Evolutionary conservation across 2,888 invertebrate species (phyloP).

Genomic region (Cantharis rustica): DNA sequence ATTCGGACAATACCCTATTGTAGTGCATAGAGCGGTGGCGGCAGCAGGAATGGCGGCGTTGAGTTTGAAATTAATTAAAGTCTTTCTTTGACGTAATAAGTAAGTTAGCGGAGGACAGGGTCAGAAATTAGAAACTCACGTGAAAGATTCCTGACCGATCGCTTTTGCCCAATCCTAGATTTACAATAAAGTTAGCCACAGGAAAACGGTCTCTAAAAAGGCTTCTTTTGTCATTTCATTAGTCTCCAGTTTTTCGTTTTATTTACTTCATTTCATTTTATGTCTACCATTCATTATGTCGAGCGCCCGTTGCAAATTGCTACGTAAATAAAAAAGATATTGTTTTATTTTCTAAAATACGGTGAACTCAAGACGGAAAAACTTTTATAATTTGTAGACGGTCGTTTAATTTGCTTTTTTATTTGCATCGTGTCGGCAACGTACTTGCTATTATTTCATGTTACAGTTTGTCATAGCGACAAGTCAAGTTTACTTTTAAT

Average conservation of each 20-base stretch:
- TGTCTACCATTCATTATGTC: slow-evolving; percentile 30
- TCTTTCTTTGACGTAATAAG: not conserved
- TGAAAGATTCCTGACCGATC: slow-evolving; percentile 8
- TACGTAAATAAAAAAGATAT: slow-evolving; percentile 27
- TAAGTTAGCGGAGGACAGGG: not conserved
- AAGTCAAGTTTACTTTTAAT: slow-evolving; percentile 4
- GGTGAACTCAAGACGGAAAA: slow-evolving; percentile 22
- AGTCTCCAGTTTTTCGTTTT: slow-evolving; percentile 33
- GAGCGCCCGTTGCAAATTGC: slow-evolving; percentile 29
- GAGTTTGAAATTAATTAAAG: slow-evolving; percentile 13
- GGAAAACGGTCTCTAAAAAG: slow-evolving; percentile 11
- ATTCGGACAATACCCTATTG: slow-evolving; percentile 43
- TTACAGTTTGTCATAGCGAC: not conserved
- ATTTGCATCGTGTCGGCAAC: slow-evolving; percentile 7
- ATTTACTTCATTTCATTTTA: slow-evolving; percentile 32
- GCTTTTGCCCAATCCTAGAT: slow-evolving; percentile 8
- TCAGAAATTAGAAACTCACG: not conserved
- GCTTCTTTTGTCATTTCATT: slow-evolving; percentile 31
- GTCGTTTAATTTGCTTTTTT: slow-evolving; percentile 18
- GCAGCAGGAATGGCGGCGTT: slow-evolving; percentile 35
- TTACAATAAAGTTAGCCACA: slow-evolving; percentile 9
- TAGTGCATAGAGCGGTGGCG: slow-evolving; percentile 27
- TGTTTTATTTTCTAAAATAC: slow-evolving; percentile 26
- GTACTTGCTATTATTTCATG: slow-evolving; percentile 2
- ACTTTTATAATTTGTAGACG: slow-evolving; percentile 20